Conservation (phyloP, 2,113 vertebrate species). For the Petaurus breviceps region DNA sequence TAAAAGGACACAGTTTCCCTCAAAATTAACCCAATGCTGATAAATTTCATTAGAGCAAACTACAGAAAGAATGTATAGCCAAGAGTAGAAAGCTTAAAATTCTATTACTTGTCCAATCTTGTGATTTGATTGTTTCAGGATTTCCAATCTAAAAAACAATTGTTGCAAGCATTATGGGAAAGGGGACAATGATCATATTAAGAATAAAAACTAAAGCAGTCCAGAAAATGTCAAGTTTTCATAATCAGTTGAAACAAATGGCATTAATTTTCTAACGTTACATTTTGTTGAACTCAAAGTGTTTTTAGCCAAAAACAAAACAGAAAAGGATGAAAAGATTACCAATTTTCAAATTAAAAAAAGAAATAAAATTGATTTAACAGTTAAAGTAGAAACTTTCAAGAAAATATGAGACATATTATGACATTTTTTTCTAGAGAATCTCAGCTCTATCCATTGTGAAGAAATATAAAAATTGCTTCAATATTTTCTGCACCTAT, state of each 20-base stretch:
- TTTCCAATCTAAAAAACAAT: not conserved
- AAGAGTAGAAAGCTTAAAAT: not conserved
- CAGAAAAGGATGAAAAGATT: not conserved
- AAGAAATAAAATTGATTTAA: not conserved
- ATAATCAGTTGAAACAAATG: not conserved
- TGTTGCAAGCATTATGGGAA: not conserved
- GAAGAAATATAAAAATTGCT: not conserved
- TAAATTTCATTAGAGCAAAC: not conserved
- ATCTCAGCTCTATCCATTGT: not conserved
- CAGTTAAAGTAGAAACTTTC: not conserved
- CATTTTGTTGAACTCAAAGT: not conserved
- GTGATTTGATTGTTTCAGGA: not conserved
- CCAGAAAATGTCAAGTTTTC: not conserved
- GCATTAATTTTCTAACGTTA: not conserved
- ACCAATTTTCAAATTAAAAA: not conserved
- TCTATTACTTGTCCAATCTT: not conserved
- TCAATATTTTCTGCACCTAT: not conserved
- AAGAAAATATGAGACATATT: not conserved
- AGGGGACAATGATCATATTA: not conserved
- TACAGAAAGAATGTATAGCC: not conserved
- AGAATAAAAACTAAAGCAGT: not conserved
- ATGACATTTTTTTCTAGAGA: not conserved
- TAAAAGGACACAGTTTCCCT: not conserved
- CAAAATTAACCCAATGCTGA: not conserved
- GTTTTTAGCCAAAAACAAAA: not conserved